phyloP scores from a whole-genome alignment of 2,797 vertebrate species.

The Thunnus albacares region DNA sequence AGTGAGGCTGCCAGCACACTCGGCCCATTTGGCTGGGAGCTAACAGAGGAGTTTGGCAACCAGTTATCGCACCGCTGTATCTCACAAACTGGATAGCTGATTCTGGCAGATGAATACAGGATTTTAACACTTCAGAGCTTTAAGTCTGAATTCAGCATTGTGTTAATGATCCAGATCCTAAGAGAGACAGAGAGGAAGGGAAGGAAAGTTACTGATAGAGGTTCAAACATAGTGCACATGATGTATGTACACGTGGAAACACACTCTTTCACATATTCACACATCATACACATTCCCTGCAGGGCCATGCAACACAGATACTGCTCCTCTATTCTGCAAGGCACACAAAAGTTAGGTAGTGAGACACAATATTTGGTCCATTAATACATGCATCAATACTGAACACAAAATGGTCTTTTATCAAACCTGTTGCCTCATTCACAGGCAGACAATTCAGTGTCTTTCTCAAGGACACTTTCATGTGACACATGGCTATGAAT shows the following conservation, averaged over 20 bases:
- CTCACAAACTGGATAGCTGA: slow-evolving; percentile 59
- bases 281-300: neutral
- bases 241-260: neutral
- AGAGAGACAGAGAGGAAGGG: slow-evolving; percentile 11
- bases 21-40: slow-evolving; percentile 68
- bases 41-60: slow-evolving; percentile 65
- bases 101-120: slow-evolving; percentile 59
- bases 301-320: slow-evolving; percentile 29
- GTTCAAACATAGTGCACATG: neutral
- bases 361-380: slow-evolving; percentile 16
- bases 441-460: slow-evolving; percentile 17
- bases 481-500: slow-evolving; percentile 10
- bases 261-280: slow-evolving; percentile 4
- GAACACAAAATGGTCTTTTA: slow-evolving; percentile 15
- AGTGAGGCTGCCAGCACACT: slow-evolving; percentile 66
- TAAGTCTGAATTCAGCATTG: slow-evolving; percentile 41
- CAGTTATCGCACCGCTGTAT: slow-evolving; percentile 68
- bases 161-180: slow-evolving; percentile 43
- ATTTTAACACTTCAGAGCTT: slow-evolving; percentile 51
- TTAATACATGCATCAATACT: slow-evolving; percentile 6
- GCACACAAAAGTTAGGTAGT: slow-evolving; percentile 16
- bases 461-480: slow-evolving; percentile 28
- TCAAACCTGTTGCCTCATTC: slow-evolving; percentile 24
- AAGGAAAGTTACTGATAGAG: slow-evolving; percentile 17
- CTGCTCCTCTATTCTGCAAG: slow-evolving; percentile 28